A percentile compares a stretch with the other conserved stretches of the same genome.
These are phyloP conservation scores for Salarias fasciatus DNA, from an alignment of 2,797 vertebrate species.

Conservation along the genomic window DNA sequence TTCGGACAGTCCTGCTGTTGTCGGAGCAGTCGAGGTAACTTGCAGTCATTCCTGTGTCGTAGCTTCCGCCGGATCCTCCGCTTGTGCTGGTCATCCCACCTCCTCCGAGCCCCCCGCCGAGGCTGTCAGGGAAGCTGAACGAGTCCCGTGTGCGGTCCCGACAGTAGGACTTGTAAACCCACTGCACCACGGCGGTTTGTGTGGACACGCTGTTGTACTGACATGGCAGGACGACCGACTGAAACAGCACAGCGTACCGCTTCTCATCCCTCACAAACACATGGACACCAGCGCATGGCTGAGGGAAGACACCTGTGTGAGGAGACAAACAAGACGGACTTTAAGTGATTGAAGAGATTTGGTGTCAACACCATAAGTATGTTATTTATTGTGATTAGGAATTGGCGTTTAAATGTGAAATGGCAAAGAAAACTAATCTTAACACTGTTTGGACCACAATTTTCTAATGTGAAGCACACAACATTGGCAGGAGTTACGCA, in stretches of 20 bases:
- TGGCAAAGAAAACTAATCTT: too few relatives aligned
- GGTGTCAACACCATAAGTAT: too few relatives aligned
- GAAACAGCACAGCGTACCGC: constrained; percentile 90
- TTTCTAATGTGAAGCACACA: too few relatives aligned
- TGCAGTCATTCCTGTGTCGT: constrained; percentile 77
- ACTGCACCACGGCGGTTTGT: constrained; percentile 90
- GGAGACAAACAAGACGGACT: neutral
- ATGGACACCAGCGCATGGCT: constrained; percentile 77
- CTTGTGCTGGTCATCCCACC: constrained; percentile 36
- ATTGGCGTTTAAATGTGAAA: too few relatives aligned
- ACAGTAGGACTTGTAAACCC: constrained; percentile 96
- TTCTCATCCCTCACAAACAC: constrained; percentile 89
- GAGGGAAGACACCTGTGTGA: constrained; percentile 58
- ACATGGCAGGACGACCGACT: constrained; percentile 90
- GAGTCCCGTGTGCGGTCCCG: constrained; percentile 90
- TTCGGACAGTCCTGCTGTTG: constrained; percentile 90
- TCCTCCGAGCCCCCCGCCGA: constrained; percentile 50
- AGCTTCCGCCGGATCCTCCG: constrained; percentile 36
- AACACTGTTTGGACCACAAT: too few relatives aligned
- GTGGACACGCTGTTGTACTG: constrained; percentile 90
- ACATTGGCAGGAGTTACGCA: too few relatives aligned
- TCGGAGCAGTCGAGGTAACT: constrained; percentile 90
- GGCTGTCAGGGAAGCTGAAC: constrained; percentile 73
- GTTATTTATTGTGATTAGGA: too few relatives aligned
- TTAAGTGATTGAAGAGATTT: too few relatives aligned